Evolutionary conservation across 2,113 vertebrate species (phyloP).

Genomic region (Toxotes chatareus): DNA sequence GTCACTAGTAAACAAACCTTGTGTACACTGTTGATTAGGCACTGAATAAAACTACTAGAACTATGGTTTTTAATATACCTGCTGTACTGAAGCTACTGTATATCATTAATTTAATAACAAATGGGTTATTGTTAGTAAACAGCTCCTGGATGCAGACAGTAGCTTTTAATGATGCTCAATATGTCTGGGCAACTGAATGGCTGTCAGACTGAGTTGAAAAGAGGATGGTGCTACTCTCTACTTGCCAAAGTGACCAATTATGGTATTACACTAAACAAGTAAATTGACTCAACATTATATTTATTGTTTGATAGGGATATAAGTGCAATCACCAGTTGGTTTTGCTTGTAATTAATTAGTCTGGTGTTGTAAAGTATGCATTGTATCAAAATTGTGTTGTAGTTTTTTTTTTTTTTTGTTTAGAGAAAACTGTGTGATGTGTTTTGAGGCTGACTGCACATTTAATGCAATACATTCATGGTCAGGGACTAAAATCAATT

Average conservation of each 20-base stretch:
- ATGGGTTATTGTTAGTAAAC: neutral
- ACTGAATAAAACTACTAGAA: neutral
- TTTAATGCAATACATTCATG: slow-evolving; percentile 3
- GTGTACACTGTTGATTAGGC: slow-evolving; percentile 21
- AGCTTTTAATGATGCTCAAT: neutral
- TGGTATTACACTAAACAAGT: neutral
- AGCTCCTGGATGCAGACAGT: neutral
- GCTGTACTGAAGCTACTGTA: neutral
- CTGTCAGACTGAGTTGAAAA: neutral
- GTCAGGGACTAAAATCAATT: neutral
- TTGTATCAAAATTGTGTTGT: neutral
- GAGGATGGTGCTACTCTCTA: too few relatives aligned
- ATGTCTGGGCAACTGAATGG: neutral
- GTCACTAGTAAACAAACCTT: slow-evolving; percentile 20
- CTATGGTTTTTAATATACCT: neutral
- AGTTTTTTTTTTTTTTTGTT: too few relatives aligned
- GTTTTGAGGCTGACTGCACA: neutral
- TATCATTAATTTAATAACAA: slow-evolving; percentile 22
- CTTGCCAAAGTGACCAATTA: neutral
- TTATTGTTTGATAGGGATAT: neutral
- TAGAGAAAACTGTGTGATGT: neutral
- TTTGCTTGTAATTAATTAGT: neutral
- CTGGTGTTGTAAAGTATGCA: neutral
- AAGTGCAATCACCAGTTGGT: neutral
- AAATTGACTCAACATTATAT: neutral